Evolutionary conservation across 2,888 invertebrate genomes (phyloP), one percentile per base, ranked within the genome.

Genomic region (Ischnura elegans): DNA sequence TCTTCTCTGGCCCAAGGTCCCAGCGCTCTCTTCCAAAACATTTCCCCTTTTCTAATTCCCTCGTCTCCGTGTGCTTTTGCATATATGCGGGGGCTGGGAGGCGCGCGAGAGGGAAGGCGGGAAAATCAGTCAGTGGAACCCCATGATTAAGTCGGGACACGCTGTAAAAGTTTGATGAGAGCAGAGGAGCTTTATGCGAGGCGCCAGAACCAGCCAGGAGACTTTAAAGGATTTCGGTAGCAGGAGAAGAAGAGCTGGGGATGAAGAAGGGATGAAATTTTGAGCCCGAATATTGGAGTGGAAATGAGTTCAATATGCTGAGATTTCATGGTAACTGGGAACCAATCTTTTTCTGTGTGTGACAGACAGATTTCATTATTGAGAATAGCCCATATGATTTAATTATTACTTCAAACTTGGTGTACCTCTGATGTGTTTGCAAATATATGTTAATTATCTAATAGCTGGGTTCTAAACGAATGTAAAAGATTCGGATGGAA

Each of bases 121-220:
- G n/a, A 13, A 45, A 61, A 90, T 90, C 90, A 90, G 90, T 90
- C 90, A 90, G 42, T 87, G 87, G 87, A 87, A 87, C 90, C 61
- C 90, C 43, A 66, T 90, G 90, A 90, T 90, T 90, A 90, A 90
- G 55, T 90, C 90, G 61, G 55, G 66, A 43, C 47, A 45, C 42
- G 66, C 66, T 43, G 55, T 90, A 90, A 90, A 90, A 61, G 90
- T 90, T 90, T 90, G 90, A 90, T 90, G 90, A 66, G 90, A 55
- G 21, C 21, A 36, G 76, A 61, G n/a, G 90, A 66, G 90, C 90
- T 90, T 66, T 90, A 90, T 66, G n/a, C 13, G 43, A 61, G 61
- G 43, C 61, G 61, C 90, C 61, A 42, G 4, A 36, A 13, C 16
- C 76, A 8, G 76, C 10, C 6, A 10, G 76, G 36, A 76, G 76